Conservation (phyloP, 2,888 invertebrate genomes). For the Margaritifera margaritifera region DNA sequence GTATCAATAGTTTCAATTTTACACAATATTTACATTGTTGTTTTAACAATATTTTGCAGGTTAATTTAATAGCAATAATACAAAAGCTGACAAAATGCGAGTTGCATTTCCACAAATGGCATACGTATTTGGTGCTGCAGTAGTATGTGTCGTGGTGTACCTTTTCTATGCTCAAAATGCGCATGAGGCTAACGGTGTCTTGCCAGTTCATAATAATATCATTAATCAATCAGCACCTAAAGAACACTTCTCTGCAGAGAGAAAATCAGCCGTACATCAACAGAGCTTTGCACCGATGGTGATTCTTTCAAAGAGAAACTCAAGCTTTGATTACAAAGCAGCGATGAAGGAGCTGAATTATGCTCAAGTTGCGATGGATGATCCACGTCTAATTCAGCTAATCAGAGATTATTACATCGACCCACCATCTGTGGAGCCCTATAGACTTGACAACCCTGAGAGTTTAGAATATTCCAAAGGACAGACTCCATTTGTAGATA, state of each 20-base stretch:
- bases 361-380: constrained; percentile 26
- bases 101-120: no score
- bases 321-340: constrained; percentile 22
- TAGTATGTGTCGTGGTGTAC: no score
- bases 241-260: constrained; percentile 9
- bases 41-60: no score
- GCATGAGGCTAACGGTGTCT: no score
- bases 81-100: no score
- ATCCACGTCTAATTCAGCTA: constrained; percentile 35
- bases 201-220: no score
- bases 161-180: no score
- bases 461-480: constrained; percentile 43
- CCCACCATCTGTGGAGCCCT: constrained; percentile 32
- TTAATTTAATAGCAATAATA: no score
- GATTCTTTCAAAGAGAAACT: constrained; percentile 19
- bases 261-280: constrained; percentile 16
- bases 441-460: constrained; percentile 33
- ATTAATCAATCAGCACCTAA: no score
- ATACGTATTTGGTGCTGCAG: no score
- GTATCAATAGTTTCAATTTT: no score
- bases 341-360: constrained; percentile 35
- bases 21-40: no score
- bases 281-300: constrained; percentile 25
- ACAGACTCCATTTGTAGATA: constrained; percentile 47
- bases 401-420: constrained; percentile 41